Percentiles rank a stretch among this genome's conserved stretches.
Evolutionary conservation across 2,888 invertebrate genomes (phyloP).

Genomic region (Microctonus brassicae): DNA sequence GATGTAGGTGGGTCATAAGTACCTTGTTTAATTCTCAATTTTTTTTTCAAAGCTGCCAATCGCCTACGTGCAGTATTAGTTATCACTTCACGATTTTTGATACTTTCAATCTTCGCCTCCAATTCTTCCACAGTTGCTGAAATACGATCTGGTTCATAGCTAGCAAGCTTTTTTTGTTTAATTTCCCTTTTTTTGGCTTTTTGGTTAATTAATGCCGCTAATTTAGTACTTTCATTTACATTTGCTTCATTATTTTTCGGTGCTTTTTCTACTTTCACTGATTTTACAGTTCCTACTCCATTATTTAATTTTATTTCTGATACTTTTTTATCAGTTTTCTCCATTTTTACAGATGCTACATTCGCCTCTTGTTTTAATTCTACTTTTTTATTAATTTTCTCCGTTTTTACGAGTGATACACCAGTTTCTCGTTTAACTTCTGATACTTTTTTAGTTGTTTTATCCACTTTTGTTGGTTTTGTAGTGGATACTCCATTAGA

Average conservation of each 20-base stretch:
- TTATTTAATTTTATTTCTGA: neutral
- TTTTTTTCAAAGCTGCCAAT: slow-evolving; percentile 50
- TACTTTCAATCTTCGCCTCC: slow-evolving; percentile 47
- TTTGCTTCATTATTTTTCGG: neutral
- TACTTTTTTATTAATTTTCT: neutral
- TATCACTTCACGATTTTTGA: slow-evolving; percentile 45
- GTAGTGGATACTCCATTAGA: neutral
- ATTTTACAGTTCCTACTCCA: neutral
- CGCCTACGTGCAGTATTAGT: slow-evolving; percentile 54
- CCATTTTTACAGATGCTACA: slow-evolving; percentile 12
- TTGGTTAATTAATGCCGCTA: neutral
- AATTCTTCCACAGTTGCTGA: slow-evolving; percentile 43
- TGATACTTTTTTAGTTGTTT: no score
- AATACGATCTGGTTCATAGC: slow-evolving; percentile 26
- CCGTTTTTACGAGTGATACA: slow-evolving; percentile 15
- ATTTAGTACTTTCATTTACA: neutral
- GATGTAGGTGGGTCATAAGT: slow-evolving; percentile 15
- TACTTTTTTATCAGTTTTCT: no score
- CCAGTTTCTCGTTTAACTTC: slow-evolving; percentile 35
- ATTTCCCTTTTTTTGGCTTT: slow-evolving; percentile 29
- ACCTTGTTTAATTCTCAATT: slow-evolving; percentile 42
- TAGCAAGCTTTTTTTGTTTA: slow-evolving; percentile 31
- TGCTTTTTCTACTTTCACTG: neutral
- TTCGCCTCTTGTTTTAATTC: slow-evolving; percentile 19
- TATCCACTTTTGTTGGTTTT: no score